These are phyloP conservation scores for Eidolon helvum DNA, from an alignment of 2,113 vertebrate species.

Conservation along the genomic window DNA sequence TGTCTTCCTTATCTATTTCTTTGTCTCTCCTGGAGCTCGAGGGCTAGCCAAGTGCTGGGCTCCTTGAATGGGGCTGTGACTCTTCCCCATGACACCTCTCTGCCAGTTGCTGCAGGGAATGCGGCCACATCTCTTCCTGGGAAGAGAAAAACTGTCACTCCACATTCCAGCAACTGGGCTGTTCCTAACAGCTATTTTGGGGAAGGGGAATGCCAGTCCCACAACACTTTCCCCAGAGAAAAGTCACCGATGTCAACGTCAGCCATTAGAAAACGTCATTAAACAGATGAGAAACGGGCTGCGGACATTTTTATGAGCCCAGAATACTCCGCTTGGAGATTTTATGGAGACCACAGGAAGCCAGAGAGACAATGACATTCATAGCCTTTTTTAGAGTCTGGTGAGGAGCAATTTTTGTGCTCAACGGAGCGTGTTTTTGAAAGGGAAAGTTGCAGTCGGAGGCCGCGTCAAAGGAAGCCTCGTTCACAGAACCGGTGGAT, in stretches of 20 bases:
- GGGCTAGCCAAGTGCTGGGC: not conserved
- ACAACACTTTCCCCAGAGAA: slow-evolving; percentile 66
- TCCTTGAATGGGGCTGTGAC: rapidly evolving
- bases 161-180: not conserved
- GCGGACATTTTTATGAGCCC: slow-evolving; percentile 74
- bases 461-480: not conserved
- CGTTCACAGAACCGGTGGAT: not conserved
- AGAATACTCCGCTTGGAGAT: slow-evolving; percentile 56
- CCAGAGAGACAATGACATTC: slow-evolving; percentile 69
- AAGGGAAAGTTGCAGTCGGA: not conserved
- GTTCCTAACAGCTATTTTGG: slow-evolving; percentile 46
- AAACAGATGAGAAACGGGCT: slow-evolving; percentile 71
- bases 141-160: not conserved
- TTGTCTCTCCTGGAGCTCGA: rapidly evolving
- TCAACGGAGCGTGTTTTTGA: not conserved
- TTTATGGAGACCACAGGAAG: slow-evolving; percentile 77
- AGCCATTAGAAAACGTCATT: slow-evolving; percentile 52
- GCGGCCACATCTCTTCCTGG: not conserved
- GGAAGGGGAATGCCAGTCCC: slow-evolving; percentile 50
- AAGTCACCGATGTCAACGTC: slow-evolving; percentile 25
- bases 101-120: not conserved
- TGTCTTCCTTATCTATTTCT: not conserved
- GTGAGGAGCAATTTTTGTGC: not conserved
- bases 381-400: slow-evolving; percentile 46
- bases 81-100: not conserved